Evolutionary conservation across 2,888 invertebrate species (phyloP).

Genomic region (Galeruca laticollis): DNA sequence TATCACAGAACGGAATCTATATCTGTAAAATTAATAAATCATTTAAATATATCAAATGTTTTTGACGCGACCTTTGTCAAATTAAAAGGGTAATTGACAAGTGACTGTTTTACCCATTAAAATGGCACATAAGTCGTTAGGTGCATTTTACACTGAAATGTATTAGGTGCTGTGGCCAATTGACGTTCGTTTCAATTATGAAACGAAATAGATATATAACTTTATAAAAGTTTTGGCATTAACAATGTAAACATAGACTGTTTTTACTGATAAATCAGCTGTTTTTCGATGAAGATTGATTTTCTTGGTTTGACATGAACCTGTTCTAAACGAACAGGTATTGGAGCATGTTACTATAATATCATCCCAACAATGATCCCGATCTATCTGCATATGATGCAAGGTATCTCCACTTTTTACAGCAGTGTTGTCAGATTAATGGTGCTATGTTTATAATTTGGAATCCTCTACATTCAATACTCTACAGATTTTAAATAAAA

Average conservation of each 20-base stretch:
- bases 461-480: constrained; percentile 5
- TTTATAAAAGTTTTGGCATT: not conserved
- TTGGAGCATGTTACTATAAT: not conserved
- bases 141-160: too few species aligned
- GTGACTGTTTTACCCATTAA: too few species aligned
- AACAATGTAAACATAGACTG: not conserved
- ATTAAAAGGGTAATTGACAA: too few species aligned
- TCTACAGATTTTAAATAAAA: constrained; percentile 3
- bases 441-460: constrained; percentile 10
- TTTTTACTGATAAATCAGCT: not conserved
- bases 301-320: not conserved
- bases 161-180: too few species aligned
- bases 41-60: too few species aligned
- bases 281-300: not conserved
- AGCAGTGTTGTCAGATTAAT: constrained; percentile 11
- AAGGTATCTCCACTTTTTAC: constrained; percentile 3
- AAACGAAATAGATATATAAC: not conserved
- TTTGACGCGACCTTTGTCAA: too few species aligned
- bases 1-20: too few species aligned
- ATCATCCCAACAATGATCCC: not conserved
- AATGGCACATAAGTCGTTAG: too few species aligned
- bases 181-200: not conserved
- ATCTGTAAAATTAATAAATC: too few species aligned
- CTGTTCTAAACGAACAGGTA: not conserved
- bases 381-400: constrained; percentile 1